These are phyloP conservation scores for Periparus ater DNA, from an alignment of 2,797 vertebrate species.

Conservation along the genomic window DNA sequence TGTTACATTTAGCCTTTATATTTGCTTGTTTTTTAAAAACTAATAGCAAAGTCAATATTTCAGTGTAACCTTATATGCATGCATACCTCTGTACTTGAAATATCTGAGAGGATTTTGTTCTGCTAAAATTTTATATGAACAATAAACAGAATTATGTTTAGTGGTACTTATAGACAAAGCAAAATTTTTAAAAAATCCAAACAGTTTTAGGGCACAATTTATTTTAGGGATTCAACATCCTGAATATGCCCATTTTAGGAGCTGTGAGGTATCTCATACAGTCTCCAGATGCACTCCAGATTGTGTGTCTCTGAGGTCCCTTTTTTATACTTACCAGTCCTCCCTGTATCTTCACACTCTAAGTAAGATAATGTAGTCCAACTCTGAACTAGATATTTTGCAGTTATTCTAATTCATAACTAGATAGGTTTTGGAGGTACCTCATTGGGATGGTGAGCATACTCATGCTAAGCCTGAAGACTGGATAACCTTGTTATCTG, in stretches of 20 bases:
- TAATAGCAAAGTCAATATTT: background rate
- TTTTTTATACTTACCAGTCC: background rate
- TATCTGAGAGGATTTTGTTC: background rate
- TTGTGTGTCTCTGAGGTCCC: background rate
- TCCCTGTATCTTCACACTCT: background rate
- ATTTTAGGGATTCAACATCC: background rate
- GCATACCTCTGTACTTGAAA: background rate
- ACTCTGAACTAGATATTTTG: background rate
- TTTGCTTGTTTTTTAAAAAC: background rate
- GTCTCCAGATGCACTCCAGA: background rate
- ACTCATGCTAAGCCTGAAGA: fast-evolving
- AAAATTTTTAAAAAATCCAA: background rate
- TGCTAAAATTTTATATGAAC: background rate
- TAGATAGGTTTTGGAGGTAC: background rate
- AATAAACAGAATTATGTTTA: background rate
- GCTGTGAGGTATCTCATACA: background rate
- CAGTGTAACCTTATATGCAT: background rate
- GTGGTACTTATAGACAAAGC: background rate
- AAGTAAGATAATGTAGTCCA: background rate
- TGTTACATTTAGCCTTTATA: background rate
- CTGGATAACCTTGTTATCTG: background rate
- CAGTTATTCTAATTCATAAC: background rate
- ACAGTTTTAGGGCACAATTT: background rate
- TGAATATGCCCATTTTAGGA: background rate
- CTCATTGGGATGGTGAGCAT: background rate